Conservation (phyloP, 2,888 invertebrate genomes). For the Drosophila nigritarsus region DNA sequence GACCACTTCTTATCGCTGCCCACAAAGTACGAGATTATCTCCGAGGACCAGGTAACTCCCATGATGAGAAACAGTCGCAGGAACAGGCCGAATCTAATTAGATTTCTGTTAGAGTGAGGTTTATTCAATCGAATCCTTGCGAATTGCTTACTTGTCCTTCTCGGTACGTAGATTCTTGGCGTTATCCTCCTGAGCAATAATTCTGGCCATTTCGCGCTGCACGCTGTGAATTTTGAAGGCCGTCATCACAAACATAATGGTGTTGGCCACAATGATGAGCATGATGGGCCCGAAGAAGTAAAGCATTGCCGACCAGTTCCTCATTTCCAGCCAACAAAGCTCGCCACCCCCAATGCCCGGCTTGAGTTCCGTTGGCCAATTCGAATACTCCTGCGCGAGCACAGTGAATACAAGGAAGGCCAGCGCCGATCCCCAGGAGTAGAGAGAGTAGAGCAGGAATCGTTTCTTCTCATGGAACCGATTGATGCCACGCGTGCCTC, state of each 20-base stretch:
- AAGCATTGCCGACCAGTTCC: conserved; percentile 82
- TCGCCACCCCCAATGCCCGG: conserved; percentile 86
- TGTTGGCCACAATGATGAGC: conserved; percentile 81
- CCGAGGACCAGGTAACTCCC: conserved; percentile 94
- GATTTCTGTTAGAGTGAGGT: conserved; percentile 5
- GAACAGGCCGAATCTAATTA: conserved; percentile 90
- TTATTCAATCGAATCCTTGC: not conserved
- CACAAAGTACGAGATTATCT: conserved; percentile 90
- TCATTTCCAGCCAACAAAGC: conserved; percentile 87
- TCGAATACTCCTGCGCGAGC: conserved; percentile 77
- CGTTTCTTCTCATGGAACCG: conserved; percentile 82
- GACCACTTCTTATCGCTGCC: conserved; percentile 83
- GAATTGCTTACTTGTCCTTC: conserved; percentile 81
- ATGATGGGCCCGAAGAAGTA: conserved; percentile 83
- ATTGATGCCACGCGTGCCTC: conserved; percentile 81
- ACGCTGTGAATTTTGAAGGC: conserved; percentile 83
- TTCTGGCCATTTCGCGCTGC: conserved; percentile 83
- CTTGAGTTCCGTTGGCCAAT: conserved; percentile 75
- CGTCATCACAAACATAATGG: conserved; percentile 83
- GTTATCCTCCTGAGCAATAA: conserved; percentile 83
- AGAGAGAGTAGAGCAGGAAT: conserved; percentile 82
- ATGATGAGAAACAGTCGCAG: conserved; percentile 93
- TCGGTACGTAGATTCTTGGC: conserved; percentile 82
- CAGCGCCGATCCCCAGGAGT: conserved; percentile 83
- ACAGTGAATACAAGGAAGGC: conserved; percentile 73